Conservation (phyloP, 2,797 vertebrate species). For the Lagorchestes hirsutus region DNA sequence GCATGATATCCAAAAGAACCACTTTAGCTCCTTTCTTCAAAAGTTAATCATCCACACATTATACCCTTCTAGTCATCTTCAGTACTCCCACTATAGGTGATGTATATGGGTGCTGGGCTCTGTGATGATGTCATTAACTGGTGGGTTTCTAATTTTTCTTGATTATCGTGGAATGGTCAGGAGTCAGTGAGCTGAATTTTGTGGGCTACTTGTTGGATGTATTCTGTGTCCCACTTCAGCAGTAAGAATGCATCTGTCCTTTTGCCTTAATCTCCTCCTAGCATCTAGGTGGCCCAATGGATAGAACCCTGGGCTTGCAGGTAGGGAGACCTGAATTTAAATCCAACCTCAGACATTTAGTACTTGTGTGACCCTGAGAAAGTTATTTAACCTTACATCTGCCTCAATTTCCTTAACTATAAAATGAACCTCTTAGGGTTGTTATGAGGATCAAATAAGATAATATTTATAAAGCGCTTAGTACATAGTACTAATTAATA, state of each 20-base stretch:
- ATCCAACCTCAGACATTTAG: background rate
- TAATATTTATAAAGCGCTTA: background rate
- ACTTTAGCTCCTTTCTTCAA: background rate
- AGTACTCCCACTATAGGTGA: background rate
- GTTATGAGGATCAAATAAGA: background rate
- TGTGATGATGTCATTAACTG: background rate
- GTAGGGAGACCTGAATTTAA: background rate
- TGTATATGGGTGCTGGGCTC: background rate
- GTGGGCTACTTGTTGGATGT: background rate
- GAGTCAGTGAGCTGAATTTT: background rate
- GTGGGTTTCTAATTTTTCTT: background rate
- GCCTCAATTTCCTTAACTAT: background rate
- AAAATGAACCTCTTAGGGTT: background rate
- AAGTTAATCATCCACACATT: background rate
- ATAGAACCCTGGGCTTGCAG: background rate
- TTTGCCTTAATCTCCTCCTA: background rate
- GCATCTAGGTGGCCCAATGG: background rate
- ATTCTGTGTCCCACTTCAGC: background rate
- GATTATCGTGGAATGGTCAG: background rate
- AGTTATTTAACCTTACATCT: background rate
- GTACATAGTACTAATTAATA: background rate
- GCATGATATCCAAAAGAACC: background rate
- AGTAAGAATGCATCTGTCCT: background rate
- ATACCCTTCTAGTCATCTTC: background rate
- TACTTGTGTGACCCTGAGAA: background rate